phyloP scores from a whole-genome alignment of 1,140 invertebrate species.

The Leptopilina clavipes region DNA sequence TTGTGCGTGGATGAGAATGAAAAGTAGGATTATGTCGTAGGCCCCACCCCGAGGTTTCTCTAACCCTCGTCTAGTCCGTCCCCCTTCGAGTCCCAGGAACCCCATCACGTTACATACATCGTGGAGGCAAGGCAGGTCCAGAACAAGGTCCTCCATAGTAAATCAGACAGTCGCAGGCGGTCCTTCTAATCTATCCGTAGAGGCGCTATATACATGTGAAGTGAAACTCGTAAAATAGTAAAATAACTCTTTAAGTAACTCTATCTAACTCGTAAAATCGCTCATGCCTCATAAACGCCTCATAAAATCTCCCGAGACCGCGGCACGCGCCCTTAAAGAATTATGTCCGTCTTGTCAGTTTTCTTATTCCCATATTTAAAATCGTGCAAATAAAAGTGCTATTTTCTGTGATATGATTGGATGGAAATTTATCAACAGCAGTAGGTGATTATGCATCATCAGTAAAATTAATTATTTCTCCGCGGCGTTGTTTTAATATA shows the following conservation, averaged over 20 bases:
- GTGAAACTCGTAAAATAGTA: conserved; percentile 62
- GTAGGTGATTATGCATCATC: too few species aligned
- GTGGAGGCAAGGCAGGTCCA: conserved; percentile 52
- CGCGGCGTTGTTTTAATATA: too few species aligned
- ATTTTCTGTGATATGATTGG: too few species aligned
- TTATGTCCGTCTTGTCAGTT: conserved; percentile 32
- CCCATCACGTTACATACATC: conserved; percentile 59
- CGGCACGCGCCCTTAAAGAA: conserved; percentile 68
- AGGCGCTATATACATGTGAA: conserved; percentile 48
- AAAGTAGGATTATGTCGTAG: conserved; percentile 60
- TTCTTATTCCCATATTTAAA: conserved; percentile 13
- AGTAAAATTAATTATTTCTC: too few species aligned
- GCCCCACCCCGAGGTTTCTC: conserved; percentile 65
- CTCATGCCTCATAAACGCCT: conserved; percentile 74
- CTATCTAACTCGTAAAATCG: conserved; percentile 66
- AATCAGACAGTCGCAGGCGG: conserved; percentile 74
- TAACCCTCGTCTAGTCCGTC: conserved; percentile 65
- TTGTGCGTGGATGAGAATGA: conserved; percentile 54
- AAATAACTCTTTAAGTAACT: conserved; percentile 71
- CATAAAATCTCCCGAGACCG: conserved; percentile 70
- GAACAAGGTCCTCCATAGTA: conserved; percentile 68
- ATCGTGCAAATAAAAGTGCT: too few species aligned
- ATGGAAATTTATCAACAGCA: too few species aligned
- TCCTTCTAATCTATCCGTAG: conserved; percentile 72
- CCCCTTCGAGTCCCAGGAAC: conserved; percentile 63